Evolutionary conservation across 2,888 invertebrate genomes (phyloP), one percentile per base, ranked within the genome.

Genomic region (Xanthia icteritia): DNA sequence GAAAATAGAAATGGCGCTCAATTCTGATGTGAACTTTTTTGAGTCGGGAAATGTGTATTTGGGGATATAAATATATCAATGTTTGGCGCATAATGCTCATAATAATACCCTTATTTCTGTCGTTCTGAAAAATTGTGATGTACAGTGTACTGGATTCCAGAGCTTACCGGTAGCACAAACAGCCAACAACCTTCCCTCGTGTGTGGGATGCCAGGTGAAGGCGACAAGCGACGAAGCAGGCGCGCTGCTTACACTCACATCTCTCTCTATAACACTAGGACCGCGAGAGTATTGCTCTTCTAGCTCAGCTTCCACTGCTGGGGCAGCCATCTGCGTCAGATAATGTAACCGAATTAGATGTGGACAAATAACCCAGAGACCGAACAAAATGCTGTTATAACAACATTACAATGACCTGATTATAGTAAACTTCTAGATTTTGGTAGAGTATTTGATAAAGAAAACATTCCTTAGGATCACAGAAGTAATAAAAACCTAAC

Each of bases 181-280:
- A 0, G 98, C 97, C 72, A 99, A 95, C 85, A 99, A 95, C 54
- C 98, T 95, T 90, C 98, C 98, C 93, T 98, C 98, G 90, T 98
- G 98, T 8, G 97, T 97, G 2, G 98, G 98, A 95, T 99, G 99
- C 99, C 99, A 99, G 56, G 98, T 97, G 93, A 99, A 98, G 80
- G 98, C 98, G 17, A 98, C 97, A 23, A 99, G 90, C 79, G 92
- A 83, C 97, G 90, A 84, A 74, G 88, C 77, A 8, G 87, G 81
- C 56, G 94, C 92, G 20, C 94, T 94, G 67, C 94, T 94, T 5
- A 97, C 96, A 54, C 92, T 90, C 83, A 93, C 92, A 82, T 94
- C 94, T 54, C 95, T 93, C 90, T 93, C 93, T 81, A 95, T 88
- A 70, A 91, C 95, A 82, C 92, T 86, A 89, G 91, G 89, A 51